A percentile compares a stretch with the other conserved stretches of the same genome.
Conservation (phyloP, 2,888 invertebrate species). For the Lasioglossum leucozonium region DNA sequence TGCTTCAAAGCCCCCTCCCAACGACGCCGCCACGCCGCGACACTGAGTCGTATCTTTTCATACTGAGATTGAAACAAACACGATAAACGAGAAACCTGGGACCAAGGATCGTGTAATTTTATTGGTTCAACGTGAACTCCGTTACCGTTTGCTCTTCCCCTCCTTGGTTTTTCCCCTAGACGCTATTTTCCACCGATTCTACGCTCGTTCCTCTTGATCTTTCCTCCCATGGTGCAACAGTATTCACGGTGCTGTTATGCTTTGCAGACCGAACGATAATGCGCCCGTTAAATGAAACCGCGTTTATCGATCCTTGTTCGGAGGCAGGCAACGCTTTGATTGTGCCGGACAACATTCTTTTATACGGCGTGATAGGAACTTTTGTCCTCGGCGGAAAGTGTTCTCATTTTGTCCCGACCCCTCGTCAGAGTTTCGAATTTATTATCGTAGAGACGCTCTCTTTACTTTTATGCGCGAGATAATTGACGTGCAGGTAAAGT, state of each 20-base stretch:
- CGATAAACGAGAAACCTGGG: constrained; percentile 60
- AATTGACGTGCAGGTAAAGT: neutral
- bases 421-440: constrained; percentile 23
- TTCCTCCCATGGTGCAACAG: neutral
- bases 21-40: neutral
- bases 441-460: constrained; percentile 7
- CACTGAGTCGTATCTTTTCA: constrained; percentile 14
- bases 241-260: constrained; percentile 10
- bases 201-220: constrained; percentile 39
- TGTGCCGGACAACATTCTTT: constrained; percentile 44
- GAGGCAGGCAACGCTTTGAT: constrained; percentile 34
- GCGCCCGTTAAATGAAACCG: constrained; percentile 41
- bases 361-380: constrained; percentile 32
- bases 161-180: neutral
- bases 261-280: constrained; percentile 41
- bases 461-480: neutral
- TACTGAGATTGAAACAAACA: constrained; percentile 66
- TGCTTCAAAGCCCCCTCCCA: neutral
- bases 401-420: neutral
- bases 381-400: constrained; percentile 19
- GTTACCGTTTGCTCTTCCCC: constrained; percentile 15
- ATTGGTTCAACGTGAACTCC: constrained; percentile 60
- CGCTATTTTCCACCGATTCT: constrained; percentile 25
- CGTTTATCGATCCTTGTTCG: constrained; percentile 41
- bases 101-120: constrained; percentile 66